Evolutionary conservation across 2,888 invertebrate species (phyloP), one percentile per base, ranked within the genome.

Genomic region (Ophioninae sp.): DNA sequence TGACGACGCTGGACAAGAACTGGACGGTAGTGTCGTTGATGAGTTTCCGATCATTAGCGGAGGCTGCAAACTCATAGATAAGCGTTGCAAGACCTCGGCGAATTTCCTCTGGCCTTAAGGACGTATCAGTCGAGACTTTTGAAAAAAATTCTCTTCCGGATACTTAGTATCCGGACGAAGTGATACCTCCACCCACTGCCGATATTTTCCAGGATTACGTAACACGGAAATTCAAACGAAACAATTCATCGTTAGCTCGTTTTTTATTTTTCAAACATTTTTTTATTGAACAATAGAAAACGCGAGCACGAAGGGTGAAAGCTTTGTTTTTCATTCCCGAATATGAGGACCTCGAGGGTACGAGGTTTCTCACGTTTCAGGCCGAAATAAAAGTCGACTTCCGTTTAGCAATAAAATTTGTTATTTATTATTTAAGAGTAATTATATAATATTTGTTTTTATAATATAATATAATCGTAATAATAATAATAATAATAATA

Each of bases 341-440:
- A 2, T 30, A 2, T 30, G 30, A 2, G 30, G 30, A 30, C 30
- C 3, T 3, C 30, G 3, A 30, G n/a, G n/a, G n/a, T n/a, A n/a
- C n/a, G n/a, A 30, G 30, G 30, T 30, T 30, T 30, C 30, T 30
- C 30, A 30, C 30, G 30, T 30, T 30, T 30, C 30, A 30, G 30
- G 30, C 3, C 30, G 30, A 67, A 68, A 68, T 68, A 44, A 68
- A 68, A 57, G 56, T 0, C n/a, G 20, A 72, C 72, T 20, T 5
- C 21, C 0, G 7, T 76, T 86, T 87, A 88, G 88, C 87, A 88
- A 89, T 90, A 89, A 90, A 89, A 85, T 89, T 84, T 87, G 87
- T 86, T 88, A 90, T 90, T 90, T 89, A 89, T 89, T 90, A 87
- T 86, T 88, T 87, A 89, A 88, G 87, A 90, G 89, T 90, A 88